Percentiles rank a stretch among this genome's conserved stretches.
Evolutionary conservation across 2,113 vertebrate species (phyloP).

Genomic region (Spermophilus dauricus): DNA sequence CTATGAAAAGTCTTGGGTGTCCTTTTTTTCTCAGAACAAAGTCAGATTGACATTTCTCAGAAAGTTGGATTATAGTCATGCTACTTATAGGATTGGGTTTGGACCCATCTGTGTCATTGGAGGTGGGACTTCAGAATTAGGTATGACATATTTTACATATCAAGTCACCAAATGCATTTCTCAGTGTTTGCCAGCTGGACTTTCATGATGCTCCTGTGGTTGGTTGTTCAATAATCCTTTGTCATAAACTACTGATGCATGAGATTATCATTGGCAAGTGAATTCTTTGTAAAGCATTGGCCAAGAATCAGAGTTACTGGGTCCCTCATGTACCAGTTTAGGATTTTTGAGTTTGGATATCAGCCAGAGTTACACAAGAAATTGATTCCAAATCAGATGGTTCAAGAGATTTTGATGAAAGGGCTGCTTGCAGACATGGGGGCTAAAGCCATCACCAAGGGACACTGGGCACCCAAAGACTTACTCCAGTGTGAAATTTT

Average conservation of each 20-base stretch:
- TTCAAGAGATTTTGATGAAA: conserved; percentile 16
- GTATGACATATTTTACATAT: not conserved
- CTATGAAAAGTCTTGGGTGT: not conserved
- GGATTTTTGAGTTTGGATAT: conserved; percentile 7
- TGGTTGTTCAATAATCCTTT: not conserved
- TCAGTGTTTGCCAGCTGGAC: not conserved
- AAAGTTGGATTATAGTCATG: not conserved
- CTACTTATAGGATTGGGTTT: not conserved
- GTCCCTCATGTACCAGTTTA: not conserved
- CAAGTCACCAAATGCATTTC: not conserved
- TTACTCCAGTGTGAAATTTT: not conserved
- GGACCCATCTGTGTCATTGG: not conserved
- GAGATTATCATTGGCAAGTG: not conserved
- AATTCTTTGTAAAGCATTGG: not conserved
- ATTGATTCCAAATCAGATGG: not conserved
- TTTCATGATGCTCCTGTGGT: not conserved
- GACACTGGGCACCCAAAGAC: not conserved
- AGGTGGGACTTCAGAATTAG: not conserved
- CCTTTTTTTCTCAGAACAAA: not conserved
- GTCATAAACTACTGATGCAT: not conserved
- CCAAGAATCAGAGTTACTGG: not conserved
- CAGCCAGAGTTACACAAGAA: not conserved
- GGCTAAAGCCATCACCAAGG: not conserved
- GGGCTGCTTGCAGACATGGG: not conserved
- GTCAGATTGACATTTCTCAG: not conserved